phyloP scores from a whole-genome alignment of 2,113 vertebrate genomes.

The Lota lota region DNA sequence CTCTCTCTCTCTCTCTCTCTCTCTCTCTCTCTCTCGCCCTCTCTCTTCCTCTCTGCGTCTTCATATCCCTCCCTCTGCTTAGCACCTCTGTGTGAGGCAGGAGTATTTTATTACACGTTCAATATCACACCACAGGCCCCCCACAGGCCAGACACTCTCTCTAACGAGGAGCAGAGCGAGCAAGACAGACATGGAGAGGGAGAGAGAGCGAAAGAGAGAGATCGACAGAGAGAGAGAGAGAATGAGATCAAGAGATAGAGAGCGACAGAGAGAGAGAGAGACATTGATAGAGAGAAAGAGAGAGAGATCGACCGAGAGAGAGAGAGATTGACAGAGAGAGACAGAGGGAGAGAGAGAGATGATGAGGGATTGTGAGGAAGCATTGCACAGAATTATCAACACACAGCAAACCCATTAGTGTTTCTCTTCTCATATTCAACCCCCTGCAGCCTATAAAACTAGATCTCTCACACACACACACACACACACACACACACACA shows the following conservation, averaged over 20 bases:
- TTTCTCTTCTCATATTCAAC: conserved; percentile 49
- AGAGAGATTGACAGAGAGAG: conserved; percentile 13
- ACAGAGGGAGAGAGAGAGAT: not conserved
- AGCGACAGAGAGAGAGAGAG: too few species aligned
- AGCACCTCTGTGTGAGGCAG: conserved; percentile 49
- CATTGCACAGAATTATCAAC: conserved; percentile 52
- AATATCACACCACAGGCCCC: conserved; percentile 64
- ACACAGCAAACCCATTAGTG: conserved; percentile 61
- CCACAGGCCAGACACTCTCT: conserved; percentile 50
- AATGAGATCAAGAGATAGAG: conserved; percentile 28
- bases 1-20: not conserved
- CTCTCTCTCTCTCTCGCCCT: too few species aligned
- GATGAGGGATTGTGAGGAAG: conserved; percentile 33
- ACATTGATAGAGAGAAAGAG: too few species aligned
- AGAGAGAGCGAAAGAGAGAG: conserved; percentile 2
- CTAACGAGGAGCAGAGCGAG: conserved; percentile 23
- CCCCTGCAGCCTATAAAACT: conserved; percentile 54
- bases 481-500: not conserved
- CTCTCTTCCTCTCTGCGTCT: conserved; percentile 1
- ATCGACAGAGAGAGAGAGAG: not conserved
- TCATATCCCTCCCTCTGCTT: conserved; percentile 7
- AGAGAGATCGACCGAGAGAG: not conserved
- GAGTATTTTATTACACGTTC: conserved; percentile 66
- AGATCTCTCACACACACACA: conserved; percentile 42
- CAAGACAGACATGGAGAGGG: conserved; percentile 4